These are phyloP conservation scores for Gobiocypris rarus DNA, from an alignment of 2,113 vertebrate genomes.

Conservation along the genomic window DNA sequence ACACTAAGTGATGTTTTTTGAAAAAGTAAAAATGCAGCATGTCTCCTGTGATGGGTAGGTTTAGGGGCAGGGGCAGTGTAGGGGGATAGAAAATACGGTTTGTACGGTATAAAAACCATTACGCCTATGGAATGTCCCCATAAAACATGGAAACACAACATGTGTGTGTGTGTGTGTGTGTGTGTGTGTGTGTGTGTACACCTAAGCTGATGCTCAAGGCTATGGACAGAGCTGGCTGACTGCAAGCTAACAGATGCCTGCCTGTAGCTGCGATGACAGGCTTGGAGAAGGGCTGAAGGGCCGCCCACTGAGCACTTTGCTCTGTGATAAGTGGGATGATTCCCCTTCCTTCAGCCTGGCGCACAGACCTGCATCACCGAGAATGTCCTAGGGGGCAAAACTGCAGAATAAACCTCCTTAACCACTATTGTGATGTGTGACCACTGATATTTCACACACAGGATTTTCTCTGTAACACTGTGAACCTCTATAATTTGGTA, in stretches of 20 bases:
- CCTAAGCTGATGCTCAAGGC: slow-evolving; percentile 20
- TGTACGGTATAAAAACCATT: too few relatives aligned
- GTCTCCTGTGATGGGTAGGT: too few relatives aligned
- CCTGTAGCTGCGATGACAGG: slow-evolving; percentile 72
- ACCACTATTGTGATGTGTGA: neutral
- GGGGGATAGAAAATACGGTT: too few relatives aligned
- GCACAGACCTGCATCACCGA: slow-evolving; percentile 3
- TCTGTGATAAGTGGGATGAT: slow-evolving; percentile 71
- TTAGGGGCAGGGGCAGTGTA: too few relatives aligned
- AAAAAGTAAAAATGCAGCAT: too few relatives aligned
- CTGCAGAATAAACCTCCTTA: neutral
- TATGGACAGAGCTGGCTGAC: slow-evolving; percentile 72
- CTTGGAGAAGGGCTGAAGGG: slow-evolving; percentile 78
- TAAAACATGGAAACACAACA: too few relatives aligned
- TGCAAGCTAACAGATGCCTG: slow-evolving; percentile 74
- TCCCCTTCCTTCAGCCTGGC: neutral
- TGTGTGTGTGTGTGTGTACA: slow-evolving; percentile 52
- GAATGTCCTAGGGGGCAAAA: neutral
- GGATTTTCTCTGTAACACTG: neutral
- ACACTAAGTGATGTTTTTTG: too few relatives aligned
- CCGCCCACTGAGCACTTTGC: slow-evolving; percentile 62
- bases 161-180: too few relatives aligned
- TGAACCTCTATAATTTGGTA: neutral
- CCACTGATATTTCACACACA: neutral
- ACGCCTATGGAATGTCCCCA: too few relatives aligned